Evolutionary conservation across 35 echinoderm and acorn worm genomes (phyloP).

Genomic region (Heliocidaris tuberculata): DNA sequence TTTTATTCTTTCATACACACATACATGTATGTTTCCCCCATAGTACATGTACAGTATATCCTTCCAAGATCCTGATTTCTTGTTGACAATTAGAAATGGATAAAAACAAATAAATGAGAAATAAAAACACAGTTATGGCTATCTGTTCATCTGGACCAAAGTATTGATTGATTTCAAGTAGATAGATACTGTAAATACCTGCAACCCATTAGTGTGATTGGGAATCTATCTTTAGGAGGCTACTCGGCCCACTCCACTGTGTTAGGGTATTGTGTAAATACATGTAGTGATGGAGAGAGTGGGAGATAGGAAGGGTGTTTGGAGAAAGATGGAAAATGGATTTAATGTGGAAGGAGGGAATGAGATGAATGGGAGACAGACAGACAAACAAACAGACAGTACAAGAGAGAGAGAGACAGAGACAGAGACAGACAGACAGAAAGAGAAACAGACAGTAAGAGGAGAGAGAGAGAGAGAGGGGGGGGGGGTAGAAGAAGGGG

Average conservation of each 20-base stretch:
- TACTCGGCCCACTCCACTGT: background rate
- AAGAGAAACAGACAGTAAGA: no score
- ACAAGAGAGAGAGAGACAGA: no score
- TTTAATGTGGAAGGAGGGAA: no score
- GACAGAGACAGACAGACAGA: no score
- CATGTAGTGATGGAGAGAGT: background rate
- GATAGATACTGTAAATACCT: background rate
- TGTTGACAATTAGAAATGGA: background rate
- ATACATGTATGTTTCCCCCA: no score
- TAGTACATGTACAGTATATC: background rate
- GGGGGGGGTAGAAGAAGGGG: no score
- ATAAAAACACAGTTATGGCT: background rate
- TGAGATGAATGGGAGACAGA: no score
- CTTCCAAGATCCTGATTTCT: background rate
- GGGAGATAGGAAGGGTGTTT: background rate
- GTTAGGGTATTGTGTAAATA: background rate
- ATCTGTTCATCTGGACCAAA: background rate
- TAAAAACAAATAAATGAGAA: background rate
- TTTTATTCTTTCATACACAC: no score
- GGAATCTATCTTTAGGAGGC: background rate
- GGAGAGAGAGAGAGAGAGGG: no score
- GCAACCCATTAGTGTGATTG: background rate
- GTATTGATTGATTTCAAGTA: background rate
- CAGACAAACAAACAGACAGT: no score
- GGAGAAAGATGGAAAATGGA: no score